Evolutionary conservation across 2,113 vertebrate genomes (phyloP), one percentile per base, ranked within the genome.

Genomic region (Mirounga angustirostris): DNA sequence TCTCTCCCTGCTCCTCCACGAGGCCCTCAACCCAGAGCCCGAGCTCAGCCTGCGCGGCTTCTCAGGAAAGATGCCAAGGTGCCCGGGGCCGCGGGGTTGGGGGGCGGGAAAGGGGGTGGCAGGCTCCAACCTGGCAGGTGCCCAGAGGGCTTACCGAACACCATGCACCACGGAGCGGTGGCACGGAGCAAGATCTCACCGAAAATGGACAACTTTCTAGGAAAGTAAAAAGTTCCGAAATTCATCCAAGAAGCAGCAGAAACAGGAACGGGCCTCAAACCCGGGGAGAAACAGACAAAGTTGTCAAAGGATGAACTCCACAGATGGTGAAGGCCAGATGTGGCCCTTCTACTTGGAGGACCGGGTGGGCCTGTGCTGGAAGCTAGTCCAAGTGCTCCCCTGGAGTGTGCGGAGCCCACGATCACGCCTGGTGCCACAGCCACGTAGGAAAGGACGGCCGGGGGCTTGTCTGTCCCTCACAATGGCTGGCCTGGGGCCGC

Each of bases 111-210:
- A 43, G 50, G 22, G 15, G 36, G 58, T 19, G 52, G 21, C 5
- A 0, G 18, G 14, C 0, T 0, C n/a, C 0, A 0, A 56, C 0
- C 30, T 0, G 24, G 13, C 28, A 10, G 63, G 28, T 5, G 1
- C 56, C 36, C 46, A 1, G 18, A 2, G 58, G 81, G 54, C 5
- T 59, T 12, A 65, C 2, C 0, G 46, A 33, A 81, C 5, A 10
- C 58, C 16, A 4, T 0, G 12, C 4, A 1, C 16, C 3, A 22
- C 63, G 0, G 26, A 50, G 28, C 0, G 2, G 63, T 4, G 0
- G 73, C 85, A 6, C 4, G 0, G 10, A 84, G 58, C 13, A 63
- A 43, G 78, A 80, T 28, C 63, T 1, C 76, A 33, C 76, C 50
- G 5, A 46, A 79, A 15, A 74, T 28, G 76, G 87, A 88, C 69